These are phyloP conservation scores for Calyptommatus sinebrachiatus DNA, from an alignment of 2,113 vertebrate genomes.

Conservation along the genomic window DNA sequence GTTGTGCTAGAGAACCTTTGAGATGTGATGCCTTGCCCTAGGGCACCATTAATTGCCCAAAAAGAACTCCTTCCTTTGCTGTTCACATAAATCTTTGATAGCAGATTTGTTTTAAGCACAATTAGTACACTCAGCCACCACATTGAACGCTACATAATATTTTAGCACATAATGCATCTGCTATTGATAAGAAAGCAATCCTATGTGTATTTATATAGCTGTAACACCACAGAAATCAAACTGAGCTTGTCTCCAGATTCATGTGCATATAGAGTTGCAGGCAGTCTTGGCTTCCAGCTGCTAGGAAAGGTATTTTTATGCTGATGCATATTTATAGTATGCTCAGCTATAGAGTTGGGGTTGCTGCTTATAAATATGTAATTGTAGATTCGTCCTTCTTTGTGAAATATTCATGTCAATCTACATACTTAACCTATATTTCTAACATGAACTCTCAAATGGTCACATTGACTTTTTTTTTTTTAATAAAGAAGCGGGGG, in stretches of 20 bases:
- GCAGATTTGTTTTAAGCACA: conserved; percentile 38
- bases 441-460: conserved; percentile 40
- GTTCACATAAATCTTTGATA: conserved; percentile 55
- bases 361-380: conserved; percentile 70
- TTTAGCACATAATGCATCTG: conserved; percentile 4
- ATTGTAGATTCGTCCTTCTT: conserved; percentile 46
- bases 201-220: background rate
- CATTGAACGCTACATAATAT: conserved; percentile 30
- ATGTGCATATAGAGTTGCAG: background rate
- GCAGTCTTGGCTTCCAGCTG: conserved; percentile 16
- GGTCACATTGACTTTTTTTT: background rate
- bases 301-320: conserved; percentile 22
- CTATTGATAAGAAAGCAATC: background rate
- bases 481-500: too few species aligned
- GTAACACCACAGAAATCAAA: background rate
- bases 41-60: conserved; percentile 18
- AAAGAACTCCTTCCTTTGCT: background rate
- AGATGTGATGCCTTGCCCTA: background rate
- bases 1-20: background rate
- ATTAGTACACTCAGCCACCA: conserved; percentile 5
- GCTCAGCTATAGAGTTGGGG: conserved; percentile 29
- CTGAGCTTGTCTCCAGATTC: background rate
- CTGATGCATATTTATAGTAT: conserved; percentile 52
- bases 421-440: conserved; percentile 53
- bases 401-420: conserved; percentile 58